phyloP scores from a whole-genome alignment of 1,140 invertebrate species.

The Onthophagus taurus region DNA sequence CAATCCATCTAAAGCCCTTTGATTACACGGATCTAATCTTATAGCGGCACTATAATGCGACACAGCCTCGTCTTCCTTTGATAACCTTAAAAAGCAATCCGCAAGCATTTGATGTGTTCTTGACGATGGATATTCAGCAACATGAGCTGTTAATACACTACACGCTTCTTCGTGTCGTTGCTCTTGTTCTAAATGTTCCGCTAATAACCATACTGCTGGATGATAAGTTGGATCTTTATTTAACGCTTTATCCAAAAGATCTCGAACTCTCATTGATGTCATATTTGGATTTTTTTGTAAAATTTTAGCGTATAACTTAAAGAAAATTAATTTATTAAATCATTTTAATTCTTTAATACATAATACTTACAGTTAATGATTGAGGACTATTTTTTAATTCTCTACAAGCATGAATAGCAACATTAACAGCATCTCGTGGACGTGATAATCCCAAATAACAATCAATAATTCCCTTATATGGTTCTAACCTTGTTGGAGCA shows the following conservation, averaged over 20 bases:
- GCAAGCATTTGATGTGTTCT: constrained; percentile 62
- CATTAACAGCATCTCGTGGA: constrained; percentile 56
- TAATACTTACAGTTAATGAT: constrained; percentile 14
- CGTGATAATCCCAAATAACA: constrained; percentile 58
- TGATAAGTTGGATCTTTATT: constrained; percentile 53
- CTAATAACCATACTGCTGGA: constrained; percentile 58
- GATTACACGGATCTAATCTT: constrained; percentile 53
- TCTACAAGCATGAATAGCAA: constrained; percentile 59
- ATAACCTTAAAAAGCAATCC: constrained; percentile 45
- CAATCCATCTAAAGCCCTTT: constrained; percentile 57
- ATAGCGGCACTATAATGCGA: constrained; percentile 62
- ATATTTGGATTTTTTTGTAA: constrained; percentile 56
- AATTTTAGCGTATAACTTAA: constrained; percentile 44
- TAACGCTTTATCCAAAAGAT: constrained; percentile 59
- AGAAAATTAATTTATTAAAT: constrained; percentile 11
- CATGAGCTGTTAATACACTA: constrained; percentile 50
- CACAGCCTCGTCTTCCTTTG: constrained; percentile 60
- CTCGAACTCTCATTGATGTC: constrained; percentile 48
- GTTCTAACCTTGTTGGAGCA: constrained; percentile 49
- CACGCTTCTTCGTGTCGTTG: constrained; percentile 49
- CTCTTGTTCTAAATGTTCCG: constrained; percentile 52
- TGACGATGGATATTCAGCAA: constrained; percentile 49
- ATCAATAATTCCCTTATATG: constrained; percentile 62
- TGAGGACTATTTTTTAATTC: constrained; percentile 50
- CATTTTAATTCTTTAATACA: constrained; percentile 16